These are phyloP conservation scores for Vulpes lagopus DNA, from an alignment of 2,113 vertebrate genomes.

Conservation along the genomic window DNA sequence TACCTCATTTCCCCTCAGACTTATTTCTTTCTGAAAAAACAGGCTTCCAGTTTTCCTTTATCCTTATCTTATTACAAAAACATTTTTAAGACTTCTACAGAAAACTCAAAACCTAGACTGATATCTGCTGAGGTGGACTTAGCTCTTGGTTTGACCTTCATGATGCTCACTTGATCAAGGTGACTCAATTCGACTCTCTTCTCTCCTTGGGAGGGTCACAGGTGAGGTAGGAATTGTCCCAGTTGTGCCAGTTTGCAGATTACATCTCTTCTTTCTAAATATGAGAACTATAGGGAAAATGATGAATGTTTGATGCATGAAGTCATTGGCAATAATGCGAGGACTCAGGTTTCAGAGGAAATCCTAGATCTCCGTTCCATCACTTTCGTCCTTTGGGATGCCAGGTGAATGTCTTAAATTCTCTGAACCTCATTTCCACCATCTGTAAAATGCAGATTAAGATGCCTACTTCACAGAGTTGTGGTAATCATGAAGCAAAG, in stretches of 20 bases:
- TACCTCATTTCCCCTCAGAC: background rate
- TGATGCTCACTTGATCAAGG: background rate
- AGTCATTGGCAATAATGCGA: background rate
- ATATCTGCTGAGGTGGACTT: background rate
- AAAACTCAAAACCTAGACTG: conserved; percentile 26
- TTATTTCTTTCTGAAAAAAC: background rate
- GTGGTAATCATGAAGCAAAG: background rate
- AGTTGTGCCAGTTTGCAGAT: background rate
- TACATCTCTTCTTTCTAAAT: conserved; percentile 13
- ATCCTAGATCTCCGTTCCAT: background rate
- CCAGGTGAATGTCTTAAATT: background rate
- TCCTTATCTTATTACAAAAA: conserved; percentile 41
- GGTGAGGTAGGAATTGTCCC: background rate
- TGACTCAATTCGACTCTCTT: background rate
- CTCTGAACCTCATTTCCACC: background rate
- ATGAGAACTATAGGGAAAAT: background rate
- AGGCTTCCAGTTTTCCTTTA: background rate
- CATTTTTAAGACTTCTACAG: too few relatives aligned
- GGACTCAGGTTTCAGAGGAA: background rate
- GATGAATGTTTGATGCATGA: background rate
- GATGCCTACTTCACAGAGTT: background rate
- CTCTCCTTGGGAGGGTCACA: background rate
- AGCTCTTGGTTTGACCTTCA: background rate
- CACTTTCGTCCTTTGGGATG: background rate
- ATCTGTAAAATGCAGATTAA: background rate